Base-by-base conservation (phyloP, 1,140 invertebrate species). In the Zelostemma sp. region DNA sequence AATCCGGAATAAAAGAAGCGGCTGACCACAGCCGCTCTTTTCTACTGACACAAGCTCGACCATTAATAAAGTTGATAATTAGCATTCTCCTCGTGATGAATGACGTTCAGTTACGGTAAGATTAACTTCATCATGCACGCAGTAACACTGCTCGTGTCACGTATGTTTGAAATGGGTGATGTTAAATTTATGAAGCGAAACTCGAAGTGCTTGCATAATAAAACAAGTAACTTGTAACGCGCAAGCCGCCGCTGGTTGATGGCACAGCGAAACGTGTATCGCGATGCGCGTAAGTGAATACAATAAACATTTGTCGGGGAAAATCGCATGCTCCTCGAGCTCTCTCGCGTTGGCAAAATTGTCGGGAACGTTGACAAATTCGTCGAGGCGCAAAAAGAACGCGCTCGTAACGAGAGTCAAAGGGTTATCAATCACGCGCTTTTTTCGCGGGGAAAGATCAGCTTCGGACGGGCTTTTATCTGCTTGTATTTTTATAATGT, bases 401-500 rank as follows among this genome's bases (percentile, higher is more conserved):
- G 21, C 21, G 21, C 21, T 25, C 21, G n/a, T 8, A 8, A 25
- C 21, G 21, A 25, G 8, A 8, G 8, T 8, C 21, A 25, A 25
- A 25, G 21, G 21, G 21, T 25, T 25, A 25, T 25, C 21, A 25
- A 25, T 25, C 21, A 25, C 21, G 21, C 21, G 21, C 21, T 25
- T 25, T 25, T 25, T 43, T 15, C 17, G 41, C 18, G 54, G 55
- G 11, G 46, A 46, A 8, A 51, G 25, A 25, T 25, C 21, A 25
- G 3, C 21, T 25, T 25, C 21, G 21, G 21, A 8, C 21, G 21
- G 21, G 21, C n/a, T n/a, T 25, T 25, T 25, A 8, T 8, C 8
- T 3, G 21, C 21, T 3, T 25, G 51, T 65, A 78, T 77, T 79
- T 80, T 78, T 79, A 78, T 76, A 70, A 72, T 74, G 75, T 75